Percentiles rank a stretch among this genome's conserved stretches.
These are phyloP conservation scores for Deroptyus accipitrinus DNA, from an alignment of 2,113 vertebrate species.

Conservation along the genomic window DNA sequence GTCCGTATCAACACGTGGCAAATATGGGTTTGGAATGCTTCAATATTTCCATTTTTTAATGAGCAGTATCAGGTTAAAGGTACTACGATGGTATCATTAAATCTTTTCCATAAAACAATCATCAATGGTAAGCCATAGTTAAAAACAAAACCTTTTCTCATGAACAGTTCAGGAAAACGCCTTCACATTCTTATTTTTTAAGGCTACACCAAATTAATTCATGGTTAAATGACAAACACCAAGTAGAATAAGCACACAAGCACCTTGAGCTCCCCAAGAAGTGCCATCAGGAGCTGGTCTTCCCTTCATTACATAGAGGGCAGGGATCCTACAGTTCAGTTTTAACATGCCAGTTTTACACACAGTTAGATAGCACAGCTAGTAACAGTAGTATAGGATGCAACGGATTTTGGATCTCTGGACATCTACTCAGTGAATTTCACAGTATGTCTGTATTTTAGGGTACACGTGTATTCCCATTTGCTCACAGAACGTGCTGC, in stretches of 20 bases:
- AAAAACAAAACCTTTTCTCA: neutral
- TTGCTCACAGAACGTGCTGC: neutral
- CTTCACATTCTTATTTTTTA: neutral
- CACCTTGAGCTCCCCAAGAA: accelerated
- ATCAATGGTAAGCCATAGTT: slow-evolving; percentile 15
- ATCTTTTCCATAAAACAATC: neutral
- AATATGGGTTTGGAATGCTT: accelerated
- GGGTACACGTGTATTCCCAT: neutral
- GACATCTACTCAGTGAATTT: neutral
- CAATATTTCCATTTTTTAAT: neutral
- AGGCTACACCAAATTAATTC: neutral
- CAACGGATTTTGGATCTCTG: neutral
- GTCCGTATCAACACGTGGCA: neutral
- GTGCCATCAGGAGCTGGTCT: neutral
- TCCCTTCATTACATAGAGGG: accelerated
- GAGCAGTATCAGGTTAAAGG: neutral
- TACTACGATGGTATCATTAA: accelerated
- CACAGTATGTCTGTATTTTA: neutral
- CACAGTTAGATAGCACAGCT: neutral
- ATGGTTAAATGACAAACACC: neutral
- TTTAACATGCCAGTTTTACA: neutral
- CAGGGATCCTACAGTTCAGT: neutral
- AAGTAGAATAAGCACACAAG: neutral
- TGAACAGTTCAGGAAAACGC: neutral
- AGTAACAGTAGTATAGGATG: neutral